phyloP scores from a whole-genome alignment of 2,888 invertebrate genomes.

The Pantelozetes paolii region DNA sequence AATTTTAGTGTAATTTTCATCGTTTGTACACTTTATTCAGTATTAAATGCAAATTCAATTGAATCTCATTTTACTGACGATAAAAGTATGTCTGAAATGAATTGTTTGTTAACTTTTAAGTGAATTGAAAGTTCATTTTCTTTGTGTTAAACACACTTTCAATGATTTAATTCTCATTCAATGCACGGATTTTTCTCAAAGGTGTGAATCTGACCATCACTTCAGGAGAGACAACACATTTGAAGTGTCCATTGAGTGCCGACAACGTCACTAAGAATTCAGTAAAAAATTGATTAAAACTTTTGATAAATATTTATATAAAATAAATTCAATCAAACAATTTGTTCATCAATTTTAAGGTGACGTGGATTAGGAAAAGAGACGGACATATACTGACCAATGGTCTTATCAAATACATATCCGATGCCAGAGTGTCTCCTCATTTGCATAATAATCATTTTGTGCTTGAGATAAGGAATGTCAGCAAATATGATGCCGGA shows the following conservation, averaged over 20 bases:
- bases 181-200: background rate
- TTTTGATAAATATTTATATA: background rate
- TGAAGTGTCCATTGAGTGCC: background rate
- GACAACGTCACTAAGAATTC: background rate
- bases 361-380: slow-evolving; percentile 11
- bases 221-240: slow-evolving; percentile 3
- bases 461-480: background rate
- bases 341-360: background rate
- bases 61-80: background rate
- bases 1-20: background rate
- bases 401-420: background rate
- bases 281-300: background rate
- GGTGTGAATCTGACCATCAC: background rate
- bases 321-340: too few relatives aligned
- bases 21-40: too few relatives aligned
- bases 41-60: background rate
- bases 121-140: too few relatives aligned
- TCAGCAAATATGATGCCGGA: background rate
- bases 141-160: too few relatives aligned
- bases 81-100: background rate
- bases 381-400: slow-evolving; percentile 9
- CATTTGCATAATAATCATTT: background rate
- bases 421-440: background rate
- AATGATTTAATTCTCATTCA: background rate
- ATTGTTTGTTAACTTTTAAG: too few relatives aligned